Percentiles rank a stretch among this genome's conserved stretches.
These are phyloP conservation scores for Lichenostomus cassidix DNA, from an alignment of 2,113 vertebrate species.

Conservation along the genomic window DNA sequence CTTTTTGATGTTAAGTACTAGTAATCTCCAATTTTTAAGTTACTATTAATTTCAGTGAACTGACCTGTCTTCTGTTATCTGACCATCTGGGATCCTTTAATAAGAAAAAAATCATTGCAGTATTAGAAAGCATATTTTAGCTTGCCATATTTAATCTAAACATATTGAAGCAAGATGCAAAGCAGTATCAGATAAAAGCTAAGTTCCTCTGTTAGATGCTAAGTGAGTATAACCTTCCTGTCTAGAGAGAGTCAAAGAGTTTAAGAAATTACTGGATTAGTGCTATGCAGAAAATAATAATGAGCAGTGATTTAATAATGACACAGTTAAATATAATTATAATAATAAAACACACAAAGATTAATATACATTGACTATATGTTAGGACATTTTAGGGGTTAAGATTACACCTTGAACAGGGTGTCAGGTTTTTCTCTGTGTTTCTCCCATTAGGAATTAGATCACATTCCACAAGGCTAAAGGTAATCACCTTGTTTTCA, in stretches of 20 bases:
- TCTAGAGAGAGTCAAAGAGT: background rate
- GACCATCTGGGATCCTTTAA: slow-evolving; percentile 13
- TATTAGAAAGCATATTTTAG: slow-evolving; percentile 1
- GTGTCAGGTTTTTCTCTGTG: background rate
- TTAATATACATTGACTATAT: background rate
- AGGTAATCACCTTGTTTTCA: background rate
- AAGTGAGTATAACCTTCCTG: background rate
- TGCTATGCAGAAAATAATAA: background rate
- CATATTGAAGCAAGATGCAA: slow-evolving; percentile 25
- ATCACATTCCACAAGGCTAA: background rate
- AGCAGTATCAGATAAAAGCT: background rate
- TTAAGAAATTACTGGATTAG: background rate
- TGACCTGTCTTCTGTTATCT: background rate
- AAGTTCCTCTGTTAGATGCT: background rate
- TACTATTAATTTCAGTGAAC: background rate
- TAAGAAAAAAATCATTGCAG: background rate
- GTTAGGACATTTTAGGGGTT: background rate
- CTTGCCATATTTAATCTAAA: slow-evolving; percentile 22
- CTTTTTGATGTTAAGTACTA: background rate
- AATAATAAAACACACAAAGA: background rate
- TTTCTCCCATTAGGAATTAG: background rate
- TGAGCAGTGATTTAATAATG: background rate
- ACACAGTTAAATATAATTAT: background rate
- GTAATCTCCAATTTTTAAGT: background rate
- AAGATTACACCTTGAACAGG: background rate